Percentiles rank a stretch among this genome's conserved stretches.
phyloP scores from a whole-genome alignment of 2,888 invertebrate genomes.

The Leptinotarsa peninsularis region DNA sequence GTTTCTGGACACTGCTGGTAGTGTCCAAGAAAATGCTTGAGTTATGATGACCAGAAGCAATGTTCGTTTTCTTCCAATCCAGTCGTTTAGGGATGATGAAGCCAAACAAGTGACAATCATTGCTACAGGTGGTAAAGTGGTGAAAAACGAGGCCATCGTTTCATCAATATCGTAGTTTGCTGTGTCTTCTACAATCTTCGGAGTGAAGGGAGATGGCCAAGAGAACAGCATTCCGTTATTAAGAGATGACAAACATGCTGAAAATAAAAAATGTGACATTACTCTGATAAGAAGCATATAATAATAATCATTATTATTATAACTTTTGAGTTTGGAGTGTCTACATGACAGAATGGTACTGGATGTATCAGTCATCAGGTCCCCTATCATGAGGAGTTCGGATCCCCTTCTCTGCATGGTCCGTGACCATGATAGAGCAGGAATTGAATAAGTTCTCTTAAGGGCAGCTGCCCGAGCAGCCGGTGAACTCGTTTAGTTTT shows the following conservation, averaged over 20 bases:
- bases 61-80: slow-evolving; percentile 56
- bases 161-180: slow-evolving; percentile 55
- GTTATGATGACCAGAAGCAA: slow-evolving; percentile 52
- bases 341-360: too few species aligned
- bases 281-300: too few species aligned
- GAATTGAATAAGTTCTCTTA: too few species aligned
- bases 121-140: slow-evolving; percentile 57
- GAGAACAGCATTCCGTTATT: slow-evolving; percentile 50
- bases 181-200: slow-evolving; percentile 55
- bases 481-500: too few species aligned
- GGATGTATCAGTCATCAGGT: too few species aligned
- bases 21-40: slow-evolving; percentile 52
- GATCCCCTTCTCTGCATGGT: too few species aligned
- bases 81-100: slow-evolving; percentile 53
- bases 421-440: too few species aligned
- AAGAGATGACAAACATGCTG: slow-evolving; percentile 48
- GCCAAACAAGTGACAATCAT: slow-evolving; percentile 51
- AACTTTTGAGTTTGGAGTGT: too few species aligned
- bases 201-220: slow-evolving; percentile 61
- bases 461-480: too few species aligned
- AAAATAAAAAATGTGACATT: slow-evolving; percentile 28
- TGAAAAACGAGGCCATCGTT: slow-evolving; percentile 59
- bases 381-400: too few species aligned
- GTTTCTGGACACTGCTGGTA: slow-evolving; percentile 50
- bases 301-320: too few species aligned